Evolutionary conservation across 2,113 vertebrate genomes (phyloP).

Genomic region (Pedetes capensis): DNA sequence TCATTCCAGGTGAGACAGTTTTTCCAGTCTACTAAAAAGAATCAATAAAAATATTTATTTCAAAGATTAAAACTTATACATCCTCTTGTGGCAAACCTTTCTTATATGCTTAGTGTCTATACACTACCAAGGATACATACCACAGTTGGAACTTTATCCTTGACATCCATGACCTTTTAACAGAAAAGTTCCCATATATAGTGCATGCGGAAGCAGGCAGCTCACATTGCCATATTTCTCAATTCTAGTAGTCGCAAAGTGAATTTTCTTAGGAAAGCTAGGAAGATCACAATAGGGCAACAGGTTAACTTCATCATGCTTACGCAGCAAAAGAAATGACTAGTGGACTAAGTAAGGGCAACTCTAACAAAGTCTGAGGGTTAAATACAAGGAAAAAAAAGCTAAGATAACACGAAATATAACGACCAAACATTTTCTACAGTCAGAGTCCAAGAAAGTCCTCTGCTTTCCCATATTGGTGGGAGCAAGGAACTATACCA

Average conservation of each 20-base stretch:
- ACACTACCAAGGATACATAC: conserved; percentile 67
- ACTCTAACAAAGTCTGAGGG: conserved; percentile 54
- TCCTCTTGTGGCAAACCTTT: conserved; percentile 63
- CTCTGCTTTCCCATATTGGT: conserved; percentile 27
- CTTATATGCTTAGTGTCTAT: conserved; percentile 65
- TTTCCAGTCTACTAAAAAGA: not conserved
- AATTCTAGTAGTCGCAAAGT: conserved; percentile 75
- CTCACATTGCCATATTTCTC: conserved; percentile 69
- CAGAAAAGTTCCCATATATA: conserved; percentile 73
- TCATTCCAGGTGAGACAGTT: not conserved
- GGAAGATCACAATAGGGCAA: conserved; percentile 19
- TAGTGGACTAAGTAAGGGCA: not conserved
- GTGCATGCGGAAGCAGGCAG: conserved; percentile 78
- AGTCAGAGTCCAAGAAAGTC: not conserved
- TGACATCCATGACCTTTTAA: conserved; percentile 76
- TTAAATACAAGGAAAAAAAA: conserved; percentile 20
- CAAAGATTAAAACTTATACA: conserved; percentile 47
- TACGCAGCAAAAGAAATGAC: not conserved
- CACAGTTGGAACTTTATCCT: conserved; percentile 60
- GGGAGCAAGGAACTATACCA: not conserved
- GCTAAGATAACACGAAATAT: not conserved
- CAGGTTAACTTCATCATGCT: not conserved
- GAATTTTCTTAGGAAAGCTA: conserved; percentile 70
- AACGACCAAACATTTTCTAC: not conserved
- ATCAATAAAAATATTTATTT: conserved; percentile 19